Base-by-base conservation (phyloP, 2,113 vertebrate genomes). In the Electrona antarctica region DNA sequence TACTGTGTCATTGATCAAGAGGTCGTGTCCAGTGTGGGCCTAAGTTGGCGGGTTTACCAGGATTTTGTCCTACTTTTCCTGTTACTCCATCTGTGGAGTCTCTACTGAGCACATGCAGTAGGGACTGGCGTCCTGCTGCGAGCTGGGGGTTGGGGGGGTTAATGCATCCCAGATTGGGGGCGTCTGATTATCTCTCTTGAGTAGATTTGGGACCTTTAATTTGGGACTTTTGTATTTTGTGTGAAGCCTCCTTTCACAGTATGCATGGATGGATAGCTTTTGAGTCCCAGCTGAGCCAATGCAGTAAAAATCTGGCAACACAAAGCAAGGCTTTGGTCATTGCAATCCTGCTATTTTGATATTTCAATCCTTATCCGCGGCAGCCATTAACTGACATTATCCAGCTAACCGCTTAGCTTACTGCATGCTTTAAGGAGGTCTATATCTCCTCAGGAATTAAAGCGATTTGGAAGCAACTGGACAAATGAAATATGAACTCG, bases 11-110 rank as follows among this genome's bases (percentile, higher is more conserved):
- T 49, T 55, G 28, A 67, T 77, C 70, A 74, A 58, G 48, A 41
- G 4, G 28, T 58, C 11, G 48, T 64, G 7, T 51, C 62, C 62
- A n/a, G 29, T 41, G 28, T 29, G 6, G 21, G 47, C 63, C 48
- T 64, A 51, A 52, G 9, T 64, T 21, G 13, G 7, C 8, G 21
- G 63, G 6, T 64, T 29, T 64, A 8, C 60, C 21, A 2, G 8
- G 60, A 61, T 41, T 82, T 84, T 87, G 84, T 83, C 88, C 88
- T 84, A 77, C 86, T 87, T 87, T 83, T 82, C 62, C 83, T 69
- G 64, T 73, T 83, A 41, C 33, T 6, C 33, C 33, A 41, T 41
- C 33, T 41, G 33, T 41, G 76, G 69, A 79, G 69, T 87, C 79
- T 73, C 77, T 80, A 69, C 67, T 15, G 71, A 60, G 76, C 86